Evolutionary conservation across 1,140 invertebrate species (phyloP).

Genomic region (Aricia agestis): DNA sequence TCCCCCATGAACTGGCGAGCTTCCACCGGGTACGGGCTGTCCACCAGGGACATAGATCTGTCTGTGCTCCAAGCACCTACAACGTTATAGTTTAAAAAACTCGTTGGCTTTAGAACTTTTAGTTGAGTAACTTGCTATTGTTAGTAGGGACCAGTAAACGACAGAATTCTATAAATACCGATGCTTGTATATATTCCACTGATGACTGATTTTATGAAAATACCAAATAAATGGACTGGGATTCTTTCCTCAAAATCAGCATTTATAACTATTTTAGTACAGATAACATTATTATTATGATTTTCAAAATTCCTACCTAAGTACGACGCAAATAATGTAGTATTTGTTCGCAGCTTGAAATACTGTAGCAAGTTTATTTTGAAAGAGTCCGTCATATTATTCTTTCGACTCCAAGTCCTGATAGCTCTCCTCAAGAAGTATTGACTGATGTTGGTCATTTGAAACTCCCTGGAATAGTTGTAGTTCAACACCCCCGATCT

Average conservation of each 20-base stretch:
- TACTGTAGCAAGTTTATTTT: constrained; percentile 48
- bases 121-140: no score
- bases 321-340: constrained; percentile 51
- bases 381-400: constrained; percentile 11
- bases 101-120: no score
- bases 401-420: constrained; percentile 24
- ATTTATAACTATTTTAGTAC: no score
- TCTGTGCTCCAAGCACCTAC: constrained; percentile 53
- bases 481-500: constrained; percentile 43
- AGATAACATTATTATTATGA: no score
- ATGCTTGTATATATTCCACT: no score
- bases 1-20: constrained; percentile 64
- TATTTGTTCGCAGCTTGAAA: constrained; percentile 60
- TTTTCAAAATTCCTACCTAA: constrained; percentile 44
- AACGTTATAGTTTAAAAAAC: constrained; percentile 17
- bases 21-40: constrained; percentile 59
- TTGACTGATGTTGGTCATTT: constrained; percentile 43
- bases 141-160: no score
- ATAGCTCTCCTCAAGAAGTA: constrained; percentile 36
- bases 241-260: no score
- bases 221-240: no score
- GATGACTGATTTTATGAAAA: no score
- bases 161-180: no score
- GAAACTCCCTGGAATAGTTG: constrained; percentile 47
- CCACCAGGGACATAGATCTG: constrained; percentile 47